Evolutionary conservation across 92 coral and sea anemone genomes (phyloP), one percentile per base, ranked within the genome.

Genomic region (Paragorgia papillata): DNA sequence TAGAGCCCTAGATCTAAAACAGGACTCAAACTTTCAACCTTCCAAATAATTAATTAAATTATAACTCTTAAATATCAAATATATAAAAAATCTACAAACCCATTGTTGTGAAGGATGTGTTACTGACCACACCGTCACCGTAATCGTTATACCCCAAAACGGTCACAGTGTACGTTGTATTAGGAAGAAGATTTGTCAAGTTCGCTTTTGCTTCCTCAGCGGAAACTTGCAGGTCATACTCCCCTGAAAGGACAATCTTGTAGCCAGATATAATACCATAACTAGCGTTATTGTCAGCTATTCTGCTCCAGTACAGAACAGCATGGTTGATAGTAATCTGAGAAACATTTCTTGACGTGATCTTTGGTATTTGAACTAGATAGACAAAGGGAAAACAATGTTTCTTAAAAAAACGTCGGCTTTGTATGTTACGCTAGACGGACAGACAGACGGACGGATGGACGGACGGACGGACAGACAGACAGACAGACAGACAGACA

Each of bases 351-450:
- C 15, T 27, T 8, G 31, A 37, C 19, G n/a, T 27, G 28, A 64
- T 40, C 71, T 64, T 64, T 64, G 71, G 71, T 19, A 64, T 64
- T 64, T 64, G 71, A 0, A 34, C 71, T 64, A 58, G 10, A 32
- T 1, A 41, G 32, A 62, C 18, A 32, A 28, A 62, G 43, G 6
- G 10, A 37, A 37, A 4, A 37, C 43, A 10, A 37, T 4, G 43
- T 37, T n/a, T n/a, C n/a, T n/a, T n/a, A n/a, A n/a, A n/a, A n/a
- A n/a, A n/a, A n/a, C n/a, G n/a, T n/a, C n/a, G n/a, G n/a, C n/a
- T n/a, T n/a, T n/a, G n/a, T n/a, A n/a, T n/a, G n/a, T n/a, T n/a
- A n/a, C n/a, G n/a, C n/a, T n/a, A n/a, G n/a, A n/a, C n/a, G n/a
- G n/a, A n/a, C n/a, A n/a, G n/a, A n/a, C n/a, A n/a, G n/a, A n/a